Evolutionary conservation across 1,140 invertebrate species (phyloP), one percentile per base, ranked within the genome.

Genomic region (Trinorchestia longiramus): DNA sequence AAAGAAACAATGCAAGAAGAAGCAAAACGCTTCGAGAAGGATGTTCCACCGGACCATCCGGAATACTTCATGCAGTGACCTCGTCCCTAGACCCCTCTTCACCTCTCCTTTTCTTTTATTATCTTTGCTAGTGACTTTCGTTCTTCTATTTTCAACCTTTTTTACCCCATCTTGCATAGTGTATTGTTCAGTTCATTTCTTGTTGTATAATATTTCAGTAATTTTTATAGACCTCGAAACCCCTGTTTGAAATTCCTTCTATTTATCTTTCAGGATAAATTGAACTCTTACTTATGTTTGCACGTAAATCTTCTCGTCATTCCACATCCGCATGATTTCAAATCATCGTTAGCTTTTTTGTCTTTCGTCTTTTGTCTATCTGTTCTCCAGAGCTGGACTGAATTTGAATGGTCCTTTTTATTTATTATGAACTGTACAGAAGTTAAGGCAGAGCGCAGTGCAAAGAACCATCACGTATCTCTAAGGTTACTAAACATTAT

Each of bases 1-100:
- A 99, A 99, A 98, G 99, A 99, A 98, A 99, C 99, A 98, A 99
- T 99, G 99, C 99, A 99, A 98, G 99, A 99, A 98, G 99, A 99
- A 98, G 99, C 99, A 97, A 99, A 99, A 98, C 98, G 99, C 98
- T 99, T 99, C 98, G 99, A 99, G 98, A 99, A 99, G 98, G 99
- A 99, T 97, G 96, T 97, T 92, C 96, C 96, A 77, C 98, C 98
- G 97, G 99, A 99, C 97, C 99, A 99, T 98, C 98, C 99, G 97
- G 99, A 99, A 98, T 99, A 99, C 98, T 99, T 99, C 97, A 99
- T 99, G 98, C 98, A 94, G 92, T 94, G 92, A 94, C 92, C 92
- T 94, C 92, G 92, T 40, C 40, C 40, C 43, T 94, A 94, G 92
- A 94, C 92, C 98, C 47, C 98, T 99, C 97, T 92, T 96, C 96